phyloP scores from a whole-genome alignment of 2,113 vertebrate species.

The Serinus canaria region DNA sequence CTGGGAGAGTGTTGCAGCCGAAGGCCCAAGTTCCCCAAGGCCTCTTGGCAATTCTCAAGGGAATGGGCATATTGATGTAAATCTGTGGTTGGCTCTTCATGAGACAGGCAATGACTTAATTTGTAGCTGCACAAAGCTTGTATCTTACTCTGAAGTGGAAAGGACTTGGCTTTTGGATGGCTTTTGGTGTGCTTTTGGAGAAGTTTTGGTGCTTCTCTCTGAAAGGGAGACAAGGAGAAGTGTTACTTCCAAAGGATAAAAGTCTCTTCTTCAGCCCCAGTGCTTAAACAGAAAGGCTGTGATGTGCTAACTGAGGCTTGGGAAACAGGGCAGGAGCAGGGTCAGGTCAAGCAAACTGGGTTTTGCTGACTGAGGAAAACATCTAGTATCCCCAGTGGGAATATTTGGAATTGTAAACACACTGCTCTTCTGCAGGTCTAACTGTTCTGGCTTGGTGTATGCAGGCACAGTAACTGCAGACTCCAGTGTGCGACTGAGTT shows the following conservation, averaged over 20 bases:
- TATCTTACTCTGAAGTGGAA: neutral
- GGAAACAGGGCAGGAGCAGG: neutral
- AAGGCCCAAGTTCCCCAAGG: neutral
- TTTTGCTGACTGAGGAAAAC: neutral
- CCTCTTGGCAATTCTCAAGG: neutral
- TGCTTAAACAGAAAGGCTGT: neutral
- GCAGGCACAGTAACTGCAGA: neutral
- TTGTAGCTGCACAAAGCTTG: neutral
- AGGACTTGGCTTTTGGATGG: neutral
- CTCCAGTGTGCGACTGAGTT: neutral
- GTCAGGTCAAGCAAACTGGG: neutral
- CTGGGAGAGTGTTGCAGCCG: neutral
- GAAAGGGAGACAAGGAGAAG: neutral
- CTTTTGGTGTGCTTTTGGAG: neutral
- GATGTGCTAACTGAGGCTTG: neutral
- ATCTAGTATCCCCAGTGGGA: neutral
- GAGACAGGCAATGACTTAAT: neutral
- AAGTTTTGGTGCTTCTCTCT: neutral
- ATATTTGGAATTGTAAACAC: neutral
- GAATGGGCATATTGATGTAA: neutral
- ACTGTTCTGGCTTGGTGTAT: fast-evolving
- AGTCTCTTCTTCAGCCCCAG: neutral
- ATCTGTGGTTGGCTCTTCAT: neutral
- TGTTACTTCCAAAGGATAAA: neutral
- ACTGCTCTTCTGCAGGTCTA: neutral